These are phyloP conservation scores for Hirudo medicinalis DNA, from an alignment of 1,140 invertebrate genomes.

Conservation along the genomic window DNA sequence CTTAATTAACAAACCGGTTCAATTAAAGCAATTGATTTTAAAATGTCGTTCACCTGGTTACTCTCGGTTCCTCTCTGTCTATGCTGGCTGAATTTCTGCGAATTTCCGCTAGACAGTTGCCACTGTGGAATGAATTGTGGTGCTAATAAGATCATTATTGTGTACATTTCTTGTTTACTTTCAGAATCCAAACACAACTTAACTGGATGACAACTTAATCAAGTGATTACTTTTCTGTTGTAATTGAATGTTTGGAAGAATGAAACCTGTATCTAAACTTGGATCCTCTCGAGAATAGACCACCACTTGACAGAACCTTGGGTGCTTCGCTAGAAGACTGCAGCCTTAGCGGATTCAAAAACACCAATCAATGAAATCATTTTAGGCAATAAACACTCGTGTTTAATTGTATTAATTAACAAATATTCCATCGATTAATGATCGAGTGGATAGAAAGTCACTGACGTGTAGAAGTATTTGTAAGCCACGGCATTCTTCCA, in stretches of 20 bases:
- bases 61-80: not conserved
- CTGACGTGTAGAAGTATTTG: slow-evolving; percentile 7
- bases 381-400: not conserved
- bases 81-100: not conserved
- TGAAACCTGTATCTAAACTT: slow-evolving; percentile 9
- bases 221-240: not conserved
- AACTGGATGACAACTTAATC: not conserved
- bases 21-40: not conserved
- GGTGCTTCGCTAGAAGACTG: slow-evolving; percentile 11
- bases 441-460: not conserved
- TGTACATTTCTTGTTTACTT: not conserved
- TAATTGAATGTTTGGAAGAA: not conserved
- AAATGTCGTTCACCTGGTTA: not conserved
- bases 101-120: not conserved
- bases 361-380: not conserved
- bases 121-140: not conserved
- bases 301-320: slow-evolving; percentile 12
- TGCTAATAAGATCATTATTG: not conserved
- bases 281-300: slow-evolving; percentile 8
- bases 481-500: slow-evolving; percentile 9
- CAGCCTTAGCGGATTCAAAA: not conserved
- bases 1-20: not conserved
- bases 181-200: not conserved
- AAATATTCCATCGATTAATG: no score
- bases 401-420: no score